Conservation (phyloP, 2,888 invertebrate genomes). For the Aromia moschata region DNA sequence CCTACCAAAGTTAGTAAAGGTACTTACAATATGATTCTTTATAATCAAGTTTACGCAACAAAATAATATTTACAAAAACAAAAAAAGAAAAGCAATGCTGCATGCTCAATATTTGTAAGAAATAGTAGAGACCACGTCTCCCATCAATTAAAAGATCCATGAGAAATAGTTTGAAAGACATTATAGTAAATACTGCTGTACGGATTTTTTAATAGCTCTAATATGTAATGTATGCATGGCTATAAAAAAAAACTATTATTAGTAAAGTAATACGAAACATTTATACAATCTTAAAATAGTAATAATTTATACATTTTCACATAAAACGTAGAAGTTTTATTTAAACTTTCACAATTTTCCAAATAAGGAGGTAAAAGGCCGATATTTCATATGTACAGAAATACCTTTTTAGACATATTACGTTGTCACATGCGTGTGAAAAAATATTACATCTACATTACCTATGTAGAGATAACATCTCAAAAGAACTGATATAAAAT, state of each 20-base stretch:
- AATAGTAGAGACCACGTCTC: no score
- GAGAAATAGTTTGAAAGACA: conserved; percentile 7
- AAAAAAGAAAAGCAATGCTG: no score
- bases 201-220: not conserved
- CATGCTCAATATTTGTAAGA: no score
- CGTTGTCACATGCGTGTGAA: conserved; percentile 16
- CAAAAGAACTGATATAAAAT: not conserved
- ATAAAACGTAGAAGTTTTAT: conserved; percentile 20
- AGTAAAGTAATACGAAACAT: conserved; percentile 18
- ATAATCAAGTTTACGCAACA: no score
- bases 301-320: conserved; percentile 20
- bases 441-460: conserved; percentile 1
- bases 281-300: conserved; percentile 12
- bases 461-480: not conserved
- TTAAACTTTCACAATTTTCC: conserved; percentile 21
- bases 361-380: conserved; percentile 16
- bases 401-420: conserved; percentile 19
- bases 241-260: conserved; percentile 15
- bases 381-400: conserved; percentile 13
- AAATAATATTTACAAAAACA: no score
- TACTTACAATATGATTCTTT: no score
- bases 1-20: no score
- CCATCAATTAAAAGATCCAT: conserved; percentile 14
- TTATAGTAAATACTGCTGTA: conserved; percentile 5
- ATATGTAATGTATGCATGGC: not conserved